These are phyloP conservation scores for Eristalis tenax DNA, from an alignment of 2,888 invertebrate species.

Conservation along the genomic window DNA sequence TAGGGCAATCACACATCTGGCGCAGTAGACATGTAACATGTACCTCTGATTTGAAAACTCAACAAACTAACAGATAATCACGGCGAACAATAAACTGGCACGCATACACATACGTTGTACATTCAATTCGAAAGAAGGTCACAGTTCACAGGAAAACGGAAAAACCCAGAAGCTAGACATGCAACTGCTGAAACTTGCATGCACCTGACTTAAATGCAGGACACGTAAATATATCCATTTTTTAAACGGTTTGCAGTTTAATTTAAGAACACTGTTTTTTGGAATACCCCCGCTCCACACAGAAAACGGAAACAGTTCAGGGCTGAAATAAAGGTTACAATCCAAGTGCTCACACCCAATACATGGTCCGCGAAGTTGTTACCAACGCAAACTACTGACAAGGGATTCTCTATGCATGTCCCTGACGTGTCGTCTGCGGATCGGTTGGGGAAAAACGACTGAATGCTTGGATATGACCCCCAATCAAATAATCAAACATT, in stretches of 20 bases:
- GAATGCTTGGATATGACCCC: background rate
- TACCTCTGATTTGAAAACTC: background rate
- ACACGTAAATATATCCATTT: constrained; percentile 1
- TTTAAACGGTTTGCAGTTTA: background rate
- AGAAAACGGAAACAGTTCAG: background rate
- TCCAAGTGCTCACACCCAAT: constrained; percentile 29
- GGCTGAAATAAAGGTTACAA: constrained; percentile 29
- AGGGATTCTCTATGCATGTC: constrained; percentile 20
- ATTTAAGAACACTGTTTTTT: constrained; percentile 3
- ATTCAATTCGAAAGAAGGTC: constrained; percentile 28
- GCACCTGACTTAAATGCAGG: background rate
- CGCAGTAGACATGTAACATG: no score
- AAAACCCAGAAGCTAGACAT: constrained; percentile 40
- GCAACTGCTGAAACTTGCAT: constrained; percentile 33
- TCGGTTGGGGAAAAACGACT: background rate
- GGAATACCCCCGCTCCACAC: background rate
- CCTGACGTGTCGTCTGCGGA: constrained; percentile 56
- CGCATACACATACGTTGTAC: background rate
- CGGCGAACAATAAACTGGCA: background rate
- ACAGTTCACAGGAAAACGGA: constrained; percentile 32
- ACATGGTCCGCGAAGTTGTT: constrained; percentile 18
- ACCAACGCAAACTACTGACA: background rate
- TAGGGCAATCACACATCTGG: background rate
- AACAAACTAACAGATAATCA: background rate
- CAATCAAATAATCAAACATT: background rate